Base-by-base conservation (phyloP, 1,140 invertebrate genomes). In the Drosophila yakuba region DNA sequence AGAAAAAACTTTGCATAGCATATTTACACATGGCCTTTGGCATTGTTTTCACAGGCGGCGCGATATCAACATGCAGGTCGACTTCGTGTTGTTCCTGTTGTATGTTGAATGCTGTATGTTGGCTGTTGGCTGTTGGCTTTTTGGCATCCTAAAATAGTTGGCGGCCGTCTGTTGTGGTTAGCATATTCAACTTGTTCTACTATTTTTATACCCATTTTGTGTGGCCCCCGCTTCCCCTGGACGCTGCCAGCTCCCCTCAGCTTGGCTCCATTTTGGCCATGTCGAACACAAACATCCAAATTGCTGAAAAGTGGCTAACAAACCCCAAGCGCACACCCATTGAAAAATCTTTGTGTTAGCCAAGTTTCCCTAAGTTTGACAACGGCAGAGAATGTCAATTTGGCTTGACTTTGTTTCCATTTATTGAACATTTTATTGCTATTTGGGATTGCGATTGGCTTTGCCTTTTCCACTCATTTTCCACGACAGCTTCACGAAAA, bases 1-100 rank as follows among this genome's bases (percentile, higher is more conserved):
- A 44, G 56, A 58, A 80, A 63, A 84, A 80, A 84, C 63, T 61
- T 74, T 78, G 64, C 74, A 85, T 78, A 74, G 83, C 82, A 82
- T 85, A 85, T 85, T 85, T 85, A 75, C 83, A 85, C 83, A 88
- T 78, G 69, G 82, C 83, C 83, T 85, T 85, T 85, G 83, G 82
- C 82, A 86, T 85, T 88, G 74, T 85, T 86, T 85, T 75, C 63
- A 67, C 74, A 74, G 64, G 61, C 69, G 58, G 69, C 64, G 71
- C 58, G 78, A 72, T 66, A 78, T 55, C 76, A 61, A 71, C 79
- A 78, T 82, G 68, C 79, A 78, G 59, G 54, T 38, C 17, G 62
- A 14, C 66, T 35, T 54, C 32, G 48, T 56, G 48, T 48, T 48
- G 39, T 63, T 62, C 62, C 62, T 56, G 32, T 32, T 32, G 32